Percentiles rank a stretch among this genome's conserved stretches.
phyloP scores from a whole-genome alignment of 1,140 invertebrate genomes.

The Muscidifurax raptorellus region DNA sequence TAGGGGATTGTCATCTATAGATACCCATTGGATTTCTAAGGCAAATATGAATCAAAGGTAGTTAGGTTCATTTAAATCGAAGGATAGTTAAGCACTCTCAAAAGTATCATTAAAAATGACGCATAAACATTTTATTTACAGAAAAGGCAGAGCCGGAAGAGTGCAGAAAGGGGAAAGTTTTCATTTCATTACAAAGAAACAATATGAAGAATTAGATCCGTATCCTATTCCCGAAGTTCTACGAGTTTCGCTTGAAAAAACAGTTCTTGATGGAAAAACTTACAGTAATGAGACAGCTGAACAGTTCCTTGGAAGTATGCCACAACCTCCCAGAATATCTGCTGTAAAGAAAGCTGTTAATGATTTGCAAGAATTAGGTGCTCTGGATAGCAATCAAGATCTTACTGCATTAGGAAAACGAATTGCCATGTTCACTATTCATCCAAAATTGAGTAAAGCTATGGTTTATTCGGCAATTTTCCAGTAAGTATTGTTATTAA shows the following conservation, averaged over 20 bases:
- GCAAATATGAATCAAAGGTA: slow-evolving; percentile 81
- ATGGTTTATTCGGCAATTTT: slow-evolving; percentile 76
- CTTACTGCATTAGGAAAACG: slow-evolving; percentile 78
- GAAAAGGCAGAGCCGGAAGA: slow-evolving; percentile 81
- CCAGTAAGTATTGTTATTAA: slow-evolving; percentile 64
- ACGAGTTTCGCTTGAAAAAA: slow-evolving; percentile 79
- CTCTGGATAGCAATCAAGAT: slow-evolving; percentile 76
- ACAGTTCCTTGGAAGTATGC: slow-evolving; percentile 76
- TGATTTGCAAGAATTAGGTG: slow-evolving; percentile 76
- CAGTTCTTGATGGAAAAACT: slow-evolving; percentile 79
- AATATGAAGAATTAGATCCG: slow-evolving; percentile 72
- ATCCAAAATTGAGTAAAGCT: slow-evolving; percentile 77
- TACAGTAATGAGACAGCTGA: slow-evolving; percentile 73
- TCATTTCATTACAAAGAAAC: slow-evolving; percentile 81
- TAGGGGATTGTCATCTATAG: slow-evolving; percentile 58
- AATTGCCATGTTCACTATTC: slow-evolving; percentile 74
- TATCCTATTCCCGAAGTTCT: slow-evolving; percentile 80
- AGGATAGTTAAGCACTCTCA: not conserved
- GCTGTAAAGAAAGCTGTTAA: slow-evolving; percentile 74
- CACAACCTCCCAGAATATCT: slow-evolving; percentile 75
- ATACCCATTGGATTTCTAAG: slow-evolving; percentile 76
- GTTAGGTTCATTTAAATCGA: not conserved
- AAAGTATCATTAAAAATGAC: not conserved
- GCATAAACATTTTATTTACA: slow-evolving; percentile 45
- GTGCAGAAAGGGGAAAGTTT: slow-evolving; percentile 86